Evolutionary conservation across 2,888 invertebrate species (phyloP).

Genomic region (Macroteleia sp.): DNA sequence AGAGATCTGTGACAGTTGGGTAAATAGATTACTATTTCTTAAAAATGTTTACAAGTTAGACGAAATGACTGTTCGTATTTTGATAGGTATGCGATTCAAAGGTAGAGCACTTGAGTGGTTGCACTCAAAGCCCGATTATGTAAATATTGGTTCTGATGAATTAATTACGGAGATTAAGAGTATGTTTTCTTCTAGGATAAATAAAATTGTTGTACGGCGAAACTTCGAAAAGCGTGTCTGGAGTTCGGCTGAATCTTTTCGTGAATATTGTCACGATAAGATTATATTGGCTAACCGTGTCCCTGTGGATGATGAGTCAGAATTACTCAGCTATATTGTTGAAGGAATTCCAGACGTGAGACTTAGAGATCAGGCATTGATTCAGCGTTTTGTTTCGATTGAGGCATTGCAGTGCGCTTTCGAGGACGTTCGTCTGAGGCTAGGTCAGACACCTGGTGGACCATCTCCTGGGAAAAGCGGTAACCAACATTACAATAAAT

Average conservation of each 20-base stretch:
- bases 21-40: not conserved
- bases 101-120: not conserved
- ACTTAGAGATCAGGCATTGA: not conserved
- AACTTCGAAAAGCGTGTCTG: not conserved
- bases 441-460: not conserved
- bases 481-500: not conserved
- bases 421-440: not conserved
- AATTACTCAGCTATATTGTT: not conserved
- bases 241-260: not conserved
- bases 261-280: not conserved
- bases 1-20: constrained; percentile 6
- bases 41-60: constrained; percentile 3
- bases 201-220: not conserved
- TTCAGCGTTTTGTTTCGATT: not conserved
- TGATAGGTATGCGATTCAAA: not conserved
- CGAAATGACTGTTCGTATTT: not conserved
- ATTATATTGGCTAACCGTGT: not conserved
- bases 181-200: not conserved
- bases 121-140: not conserved
- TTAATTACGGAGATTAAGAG: not conserved
- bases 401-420: not conserved
- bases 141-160: not conserved
- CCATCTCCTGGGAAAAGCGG: not conserved
- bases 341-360: not conserved
- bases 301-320: not conserved